Conservation (phyloP, 2,113 vertebrate genomes). For the Upupa epops region DNA sequence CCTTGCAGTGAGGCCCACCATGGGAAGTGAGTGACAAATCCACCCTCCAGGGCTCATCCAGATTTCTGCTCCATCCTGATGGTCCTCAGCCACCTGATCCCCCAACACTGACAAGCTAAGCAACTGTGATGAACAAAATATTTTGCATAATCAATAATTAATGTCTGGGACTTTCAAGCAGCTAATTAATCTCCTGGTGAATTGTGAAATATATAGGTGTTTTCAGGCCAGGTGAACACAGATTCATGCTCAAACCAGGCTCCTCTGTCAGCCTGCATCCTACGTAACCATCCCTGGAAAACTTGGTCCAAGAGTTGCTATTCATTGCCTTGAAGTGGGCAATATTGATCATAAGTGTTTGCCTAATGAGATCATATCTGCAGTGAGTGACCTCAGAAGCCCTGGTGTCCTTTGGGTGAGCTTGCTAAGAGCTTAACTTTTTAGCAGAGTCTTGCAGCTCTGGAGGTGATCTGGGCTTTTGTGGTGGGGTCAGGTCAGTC, state of each 20-base stretch:
- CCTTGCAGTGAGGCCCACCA: neutral
- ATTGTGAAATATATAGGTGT: neutral
- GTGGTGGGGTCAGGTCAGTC: neutral
- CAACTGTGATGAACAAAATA: constrained; percentile 47
- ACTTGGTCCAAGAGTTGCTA: neutral
- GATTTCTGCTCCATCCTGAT: neutral
- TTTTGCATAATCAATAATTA: constrained; percentile 66
- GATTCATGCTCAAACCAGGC: neutral
- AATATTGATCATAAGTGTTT: constrained; percentile 55
- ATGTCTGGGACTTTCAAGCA: constrained; percentile 33
- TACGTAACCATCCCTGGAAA: neutral
- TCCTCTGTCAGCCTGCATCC: neutral
- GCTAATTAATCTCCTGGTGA: constrained; percentile 52
- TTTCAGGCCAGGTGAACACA: constrained; percentile 30
- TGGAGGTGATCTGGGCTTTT: neutral
- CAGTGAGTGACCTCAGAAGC: constrained; percentile 11
- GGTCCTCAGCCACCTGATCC: neutral
- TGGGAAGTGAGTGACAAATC: neutral
- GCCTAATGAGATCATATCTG: constrained; percentile 42
- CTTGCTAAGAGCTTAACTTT: neutral
- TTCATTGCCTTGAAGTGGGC: neutral
- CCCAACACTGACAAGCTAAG: constrained; percentile 6
- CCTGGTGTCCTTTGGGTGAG: constrained; percentile 19
- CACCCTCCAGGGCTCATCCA: neutral
- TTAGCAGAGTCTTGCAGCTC: neutral